These are phyloP conservation scores for Notamacropus eugenii DNA, from an alignment of 2,797 vertebrate species.

Conservation along the genomic window DNA sequence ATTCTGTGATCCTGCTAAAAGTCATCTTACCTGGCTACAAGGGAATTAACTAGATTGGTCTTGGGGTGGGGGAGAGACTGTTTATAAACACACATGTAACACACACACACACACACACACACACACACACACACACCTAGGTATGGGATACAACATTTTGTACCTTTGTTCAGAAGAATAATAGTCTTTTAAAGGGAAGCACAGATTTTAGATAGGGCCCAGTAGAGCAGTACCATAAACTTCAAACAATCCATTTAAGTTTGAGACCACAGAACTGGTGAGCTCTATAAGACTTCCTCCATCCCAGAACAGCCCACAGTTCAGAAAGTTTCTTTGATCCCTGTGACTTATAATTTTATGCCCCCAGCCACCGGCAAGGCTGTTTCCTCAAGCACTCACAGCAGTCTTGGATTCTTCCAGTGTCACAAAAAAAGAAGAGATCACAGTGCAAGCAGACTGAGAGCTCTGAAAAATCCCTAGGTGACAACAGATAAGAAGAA, in stretches of 20 bases:
- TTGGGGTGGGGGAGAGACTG: neutral
- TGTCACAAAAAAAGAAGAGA: neutral
- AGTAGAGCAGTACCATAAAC: neutral
- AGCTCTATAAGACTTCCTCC: neutral
- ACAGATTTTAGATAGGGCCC: neutral
- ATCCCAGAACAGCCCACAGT: constrained; percentile 16
- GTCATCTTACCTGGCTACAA: neutral
- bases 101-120: too few relatives aligned
- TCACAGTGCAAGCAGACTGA: neutral
- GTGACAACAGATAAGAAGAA: neutral
- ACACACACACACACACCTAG: neutral
- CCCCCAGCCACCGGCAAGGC: neutral
- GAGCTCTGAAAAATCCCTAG: neutral
- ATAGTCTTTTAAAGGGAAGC: neutral
- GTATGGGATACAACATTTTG: neutral
- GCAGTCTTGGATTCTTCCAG: neutral
- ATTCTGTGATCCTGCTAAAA: neutral
- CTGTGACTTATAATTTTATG: neutral
- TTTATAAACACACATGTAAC: neutral
- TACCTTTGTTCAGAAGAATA: neutral
- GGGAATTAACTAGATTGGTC: neutral
- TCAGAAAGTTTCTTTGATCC: constrained; percentile 4
- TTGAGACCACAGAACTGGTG: neutral
- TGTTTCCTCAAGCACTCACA: constrained; percentile 1
- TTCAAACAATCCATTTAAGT: neutral